These are phyloP conservation scores for Indri indri DNA, from an alignment of 2,113 vertebrate genomes.

Conservation along the genomic window DNA sequence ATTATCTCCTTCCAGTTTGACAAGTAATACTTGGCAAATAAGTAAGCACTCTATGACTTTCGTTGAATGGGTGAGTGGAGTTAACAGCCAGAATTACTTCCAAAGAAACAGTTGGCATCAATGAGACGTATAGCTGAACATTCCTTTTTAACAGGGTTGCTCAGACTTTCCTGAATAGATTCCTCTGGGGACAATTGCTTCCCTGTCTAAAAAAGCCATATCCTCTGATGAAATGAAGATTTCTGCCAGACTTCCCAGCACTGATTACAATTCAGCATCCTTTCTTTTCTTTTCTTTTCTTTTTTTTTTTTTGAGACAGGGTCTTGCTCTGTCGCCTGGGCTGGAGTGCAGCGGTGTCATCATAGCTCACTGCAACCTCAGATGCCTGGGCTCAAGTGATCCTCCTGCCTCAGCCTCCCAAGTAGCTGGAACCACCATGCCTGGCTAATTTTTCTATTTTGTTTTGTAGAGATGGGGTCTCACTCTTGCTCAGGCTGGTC, in stretches of 20 bases:
- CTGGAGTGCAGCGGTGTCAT: too few relatives aligned
- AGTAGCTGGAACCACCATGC: too few relatives aligned
- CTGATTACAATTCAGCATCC: conserved; percentile 2
- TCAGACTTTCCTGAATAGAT: conserved; percentile 54
- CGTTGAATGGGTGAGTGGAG: conserved; percentile 40
- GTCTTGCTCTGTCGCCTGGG: too few relatives aligned
- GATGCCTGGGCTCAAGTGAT: too few relatives aligned
- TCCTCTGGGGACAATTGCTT: background rate
- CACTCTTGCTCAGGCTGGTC: too few relatives aligned
- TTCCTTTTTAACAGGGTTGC: conserved; percentile 45
- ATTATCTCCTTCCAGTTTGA: conserved; percentile 18
- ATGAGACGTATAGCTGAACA: background rate
- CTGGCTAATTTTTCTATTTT: too few relatives aligned
- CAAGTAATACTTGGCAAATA: conserved; percentile 48
- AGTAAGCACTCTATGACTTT: conserved; percentile 35
- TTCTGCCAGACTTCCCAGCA: background rate
- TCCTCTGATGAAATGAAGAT: background rate
- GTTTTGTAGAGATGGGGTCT: too few relatives aligned
- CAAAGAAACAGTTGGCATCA: conserved; percentile 40
- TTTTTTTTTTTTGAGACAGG: too few relatives aligned
- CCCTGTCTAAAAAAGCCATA: background rate
- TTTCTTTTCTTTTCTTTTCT: background rate
- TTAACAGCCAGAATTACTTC: conserved; percentile 31
- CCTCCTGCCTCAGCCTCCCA: too few relatives aligned
- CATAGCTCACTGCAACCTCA: too few relatives aligned